Base-by-base conservation (phyloP, 2,888 invertebrate species). In the Perdita meconis region DNA sequence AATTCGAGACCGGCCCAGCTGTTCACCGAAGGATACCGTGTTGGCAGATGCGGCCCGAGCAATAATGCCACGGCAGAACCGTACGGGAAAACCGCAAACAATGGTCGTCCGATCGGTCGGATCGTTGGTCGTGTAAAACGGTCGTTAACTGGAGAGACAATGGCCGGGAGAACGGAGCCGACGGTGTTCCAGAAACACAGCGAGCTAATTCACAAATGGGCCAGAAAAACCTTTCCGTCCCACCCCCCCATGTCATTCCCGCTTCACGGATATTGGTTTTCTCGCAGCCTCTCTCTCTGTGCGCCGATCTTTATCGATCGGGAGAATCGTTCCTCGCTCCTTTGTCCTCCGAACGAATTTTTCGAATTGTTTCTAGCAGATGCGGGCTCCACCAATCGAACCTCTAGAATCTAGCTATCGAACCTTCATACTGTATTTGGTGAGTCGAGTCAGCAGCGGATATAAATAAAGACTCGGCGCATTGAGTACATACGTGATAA, bases 231-330 rank as follows among this genome's bases (percentile, higher is more conserved):
- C 47, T 30, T 24, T 42, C 12, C 36, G n/a, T 10, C 24, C 34
- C 13, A 36, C 44, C 50, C 34, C 36, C 36, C 30, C 57, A 4
- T 65, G 51, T 59, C 67, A 10, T 26, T 60, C 57, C 26, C 44
- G 40, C 65, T 82, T 83, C 65, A 80, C 68, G 74, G 60, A 67
- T 84, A 83, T 83, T 78, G 61, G 79, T 59, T 83, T 83, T 83
- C 84, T 47, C 47, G 47, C 19, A 10, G 47, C 47, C 47, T 16
- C 10, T 10, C 10, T 56, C 47, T 16, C 10, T 10, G 10, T 56
- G 12, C 19, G 42, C 38, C 24, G 73, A 74, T 79, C 24, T 56
- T 81, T 65, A 69, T 61, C 60, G 47, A n/a, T 12, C 19, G 36
- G 26, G 51, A 53, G 10, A 16, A 78, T 60, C 53, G 53, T 63